Conservation (phyloP, 2,113 vertebrate genomes). For the Crotalus horridus region DNA sequence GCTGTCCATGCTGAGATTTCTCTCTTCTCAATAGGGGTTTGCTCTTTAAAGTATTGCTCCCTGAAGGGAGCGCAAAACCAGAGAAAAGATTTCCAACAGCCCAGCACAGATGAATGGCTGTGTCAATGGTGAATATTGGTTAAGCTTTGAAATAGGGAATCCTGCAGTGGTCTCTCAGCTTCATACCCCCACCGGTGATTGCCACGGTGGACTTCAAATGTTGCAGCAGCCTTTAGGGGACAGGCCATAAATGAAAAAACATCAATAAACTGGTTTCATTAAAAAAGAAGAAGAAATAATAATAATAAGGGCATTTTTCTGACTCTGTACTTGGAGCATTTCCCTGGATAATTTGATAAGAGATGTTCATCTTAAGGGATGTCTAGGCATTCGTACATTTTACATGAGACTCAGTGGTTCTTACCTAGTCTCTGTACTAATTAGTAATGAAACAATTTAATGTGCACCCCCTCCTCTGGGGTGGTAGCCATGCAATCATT, state of each 20-base stretch:
- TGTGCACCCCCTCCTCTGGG: conserved; percentile 12
- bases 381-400: conserved; percentile 23
- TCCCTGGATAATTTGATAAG: conserved; percentile 51
- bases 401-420: not conserved
- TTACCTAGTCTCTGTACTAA: conserved; percentile 38
- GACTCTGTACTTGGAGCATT: conserved; percentile 50
- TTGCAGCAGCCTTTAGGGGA: conserved; percentile 66
- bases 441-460: conserved; percentile 40
- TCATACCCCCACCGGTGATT: conserved; percentile 59
- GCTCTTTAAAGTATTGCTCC: conserved; percentile 80
- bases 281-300: conserved; percentile 30
- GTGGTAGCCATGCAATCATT: conserved; percentile 11
- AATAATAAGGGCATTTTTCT: conserved; percentile 40
- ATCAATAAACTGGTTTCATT: conserved; percentile 50
- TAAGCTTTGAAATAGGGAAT: conserved; percentile 77
- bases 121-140: conserved; percentile 81
- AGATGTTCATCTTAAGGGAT: conserved; percentile 2
- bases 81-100: conserved; percentile 80
- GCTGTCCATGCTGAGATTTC: conserved; percentile 72
- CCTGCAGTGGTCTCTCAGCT: conserved; percentile 73
- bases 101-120: conserved; percentile 79
- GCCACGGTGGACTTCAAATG: conserved; percentile 61
- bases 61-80: conserved; percentile 78
- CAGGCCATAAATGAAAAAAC: conserved; percentile 49
- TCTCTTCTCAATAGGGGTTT: conserved; percentile 79